Conservation (phyloP, 1,140 invertebrate species). For the Euura lappo region DNA sequence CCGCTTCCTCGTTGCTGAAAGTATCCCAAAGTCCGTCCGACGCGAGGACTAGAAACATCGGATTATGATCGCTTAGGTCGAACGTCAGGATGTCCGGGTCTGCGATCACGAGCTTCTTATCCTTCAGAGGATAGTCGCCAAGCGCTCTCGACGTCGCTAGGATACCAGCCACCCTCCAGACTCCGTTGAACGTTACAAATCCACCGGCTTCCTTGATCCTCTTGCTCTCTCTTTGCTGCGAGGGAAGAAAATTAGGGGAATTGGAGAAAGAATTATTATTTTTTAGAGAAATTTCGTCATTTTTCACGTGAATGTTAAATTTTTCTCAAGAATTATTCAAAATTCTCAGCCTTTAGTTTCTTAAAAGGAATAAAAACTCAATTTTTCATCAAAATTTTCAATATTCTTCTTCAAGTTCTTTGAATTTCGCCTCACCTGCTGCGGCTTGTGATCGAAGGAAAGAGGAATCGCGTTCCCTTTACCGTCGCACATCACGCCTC, state of each 20-base stretch:
- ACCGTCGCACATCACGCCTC: conserved; percentile 92
- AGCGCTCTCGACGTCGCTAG: conserved; percentile 93
- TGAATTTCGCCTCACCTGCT: conserved; percentile 75
- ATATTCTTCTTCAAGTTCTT: too few species aligned
- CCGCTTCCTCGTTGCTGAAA: conserved; percentile 92
- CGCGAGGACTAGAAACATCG: conserved; percentile 89
- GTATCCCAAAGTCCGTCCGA: conserved; percentile 97
- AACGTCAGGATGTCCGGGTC: conserved; percentile 96
- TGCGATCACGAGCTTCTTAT: conserved; percentile 90
- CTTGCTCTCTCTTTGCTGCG: conserved; percentile 81
- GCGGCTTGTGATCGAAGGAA: conserved; percentile 96
- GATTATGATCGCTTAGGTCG: conserved; percentile 82
- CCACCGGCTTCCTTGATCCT: conserved; percentile 91
- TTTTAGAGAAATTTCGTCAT: not conserved
- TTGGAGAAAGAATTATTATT: conserved; percentile 17
- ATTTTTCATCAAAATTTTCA: too few species aligned
- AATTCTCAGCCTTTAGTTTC: too few species aligned
- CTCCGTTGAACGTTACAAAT: conserved; percentile 93
- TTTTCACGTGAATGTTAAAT: not conserved
- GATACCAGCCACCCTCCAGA: conserved; percentile 95
- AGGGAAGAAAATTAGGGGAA: conserved; percentile 31
- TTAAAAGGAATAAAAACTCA: too few species aligned
- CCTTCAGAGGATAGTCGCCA: conserved; percentile 95
- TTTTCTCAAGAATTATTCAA: too few species aligned
- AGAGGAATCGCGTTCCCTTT: conserved; percentile 89